Evolutionary conservation across 2,113 vertebrate genomes (phyloP), one percentile per base, ranked within the genome.

Genomic region (Dolichotis patagonum): DNA sequence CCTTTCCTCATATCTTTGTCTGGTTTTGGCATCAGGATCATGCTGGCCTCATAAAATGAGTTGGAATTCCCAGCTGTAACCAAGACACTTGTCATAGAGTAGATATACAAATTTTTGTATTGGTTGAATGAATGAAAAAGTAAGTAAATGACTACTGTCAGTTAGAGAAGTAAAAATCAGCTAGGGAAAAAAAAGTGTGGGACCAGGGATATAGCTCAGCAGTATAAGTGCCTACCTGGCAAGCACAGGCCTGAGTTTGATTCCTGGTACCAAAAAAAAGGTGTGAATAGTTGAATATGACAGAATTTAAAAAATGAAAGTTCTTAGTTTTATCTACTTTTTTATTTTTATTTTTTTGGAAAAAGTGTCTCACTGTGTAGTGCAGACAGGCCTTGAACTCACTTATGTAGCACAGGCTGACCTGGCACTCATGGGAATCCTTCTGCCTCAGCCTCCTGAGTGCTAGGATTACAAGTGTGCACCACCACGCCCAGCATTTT

Each of bases 251-350:
- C 54, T 56, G 54, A 56, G 54, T 56, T 17, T 16, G 16, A 56
- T 17, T 56, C 17, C 17, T 19, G 17, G 54, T 56, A 19, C 54
- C 54, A 56, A 56, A 56, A 35, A 71, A 83, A 65, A 90, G 43
- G 1, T 46, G n/a, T 94, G 58, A 88, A 56, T 77, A 85, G 8
- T 88, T 92, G 43, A 90, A 58, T 73, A 49, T 83, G 22, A 67
- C 69, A 82, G n/a, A 69, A 43, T 67, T 94, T 52, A 49, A 49
- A 49, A 16, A 85, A 63, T 92, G 56, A 20, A 86, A 95, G 32
- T 94, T 96, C 60, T 75, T 84, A 89, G 75, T 94, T 92, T 92
- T 80, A 82, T 77, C 71, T 94, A 41, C 69, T 92, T 60, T 60
- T 60, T 60, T 60, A 5, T 60, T 60, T 58, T 58, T 20, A 0